Evolutionary conservation across 2,113 vertebrate genomes (phyloP).

Genomic region (Rhinogobius similis): DNA sequence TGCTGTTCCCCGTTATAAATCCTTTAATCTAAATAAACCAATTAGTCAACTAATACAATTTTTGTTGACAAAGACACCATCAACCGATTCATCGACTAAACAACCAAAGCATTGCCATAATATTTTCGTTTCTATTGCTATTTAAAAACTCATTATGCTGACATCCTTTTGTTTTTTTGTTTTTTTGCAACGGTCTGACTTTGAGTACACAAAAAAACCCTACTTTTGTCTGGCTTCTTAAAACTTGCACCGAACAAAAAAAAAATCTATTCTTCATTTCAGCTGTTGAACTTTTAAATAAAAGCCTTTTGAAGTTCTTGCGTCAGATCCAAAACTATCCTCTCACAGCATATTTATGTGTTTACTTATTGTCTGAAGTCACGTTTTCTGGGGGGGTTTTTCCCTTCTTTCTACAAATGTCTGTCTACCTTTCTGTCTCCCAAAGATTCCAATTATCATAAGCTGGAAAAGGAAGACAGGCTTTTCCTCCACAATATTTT

Average conservation of each 20-base stretch:
- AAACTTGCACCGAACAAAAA: background rate
- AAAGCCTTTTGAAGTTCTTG: slow-evolving; percentile 31
- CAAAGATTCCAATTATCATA: slow-evolving; percentile 51
- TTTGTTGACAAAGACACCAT: too few species aligned
- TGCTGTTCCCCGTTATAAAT: too few species aligned
- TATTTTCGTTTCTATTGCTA: background rate
- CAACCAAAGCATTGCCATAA: background rate
- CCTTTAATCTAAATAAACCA: too few species aligned
- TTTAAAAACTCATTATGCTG: background rate
- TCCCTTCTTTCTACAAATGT: slow-evolving; percentile 22
- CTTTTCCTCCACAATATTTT: slow-evolving; percentile 38
- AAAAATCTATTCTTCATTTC: slow-evolving; percentile 24
- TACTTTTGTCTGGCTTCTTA: background rate
- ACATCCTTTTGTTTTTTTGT: too few species aligned
- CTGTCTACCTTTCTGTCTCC: slow-evolving; percentile 41
- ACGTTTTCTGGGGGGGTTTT: slow-evolving; percentile 14
- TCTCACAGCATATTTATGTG: slow-evolving; percentile 44
- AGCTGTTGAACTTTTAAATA: slow-evolving; percentile 17
- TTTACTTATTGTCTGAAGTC: slow-evolving; percentile 45
- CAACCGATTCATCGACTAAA: too few species aligned
- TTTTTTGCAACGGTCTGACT: too few species aligned
- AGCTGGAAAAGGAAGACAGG: slow-evolving; percentile 32
- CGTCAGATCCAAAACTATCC: slow-evolving; percentile 32
- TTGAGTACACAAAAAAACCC: background rate
- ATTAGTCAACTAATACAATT: too few species aligned